A percentile compares a stretch with the other conserved stretches of the same genome.
Conservation (phyloP, 2,888 invertebrate species). For the Agrochola circellaris region DNA sequence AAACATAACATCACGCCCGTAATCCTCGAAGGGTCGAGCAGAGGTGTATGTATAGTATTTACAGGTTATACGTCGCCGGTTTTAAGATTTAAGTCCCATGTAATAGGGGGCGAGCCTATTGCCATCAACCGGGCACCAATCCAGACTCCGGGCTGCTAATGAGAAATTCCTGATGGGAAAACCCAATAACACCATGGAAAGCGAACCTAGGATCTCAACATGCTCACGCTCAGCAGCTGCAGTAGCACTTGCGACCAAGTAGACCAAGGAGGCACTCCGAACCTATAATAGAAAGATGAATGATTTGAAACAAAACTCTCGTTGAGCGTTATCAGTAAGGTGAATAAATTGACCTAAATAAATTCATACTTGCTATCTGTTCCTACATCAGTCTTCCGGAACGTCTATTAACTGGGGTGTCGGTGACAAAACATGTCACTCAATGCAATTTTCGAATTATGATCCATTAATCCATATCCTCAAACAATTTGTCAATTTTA, state of each 20-base stretch:
- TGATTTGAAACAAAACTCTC: slow-evolving; percentile 19
- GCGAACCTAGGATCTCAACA: neutral
- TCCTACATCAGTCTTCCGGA: slow-evolving; percentile 24
- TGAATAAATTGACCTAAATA: slow-evolving; percentile 51
- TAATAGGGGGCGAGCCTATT: neutral
- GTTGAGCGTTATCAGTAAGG: slow-evolving; percentile 44
- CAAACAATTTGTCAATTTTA: slow-evolving; percentile 58
- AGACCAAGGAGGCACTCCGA: neutral
- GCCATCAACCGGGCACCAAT: neutral
- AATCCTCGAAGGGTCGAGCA: neutral
- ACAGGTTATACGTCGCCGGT: neutral
- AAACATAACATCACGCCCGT: neutral
- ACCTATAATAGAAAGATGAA: neutral
- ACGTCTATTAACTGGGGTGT: slow-evolving; percentile 27
- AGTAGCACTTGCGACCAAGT: too few species aligned
- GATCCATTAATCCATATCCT: slow-evolving; percentile 53
- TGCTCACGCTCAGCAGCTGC: neutral
- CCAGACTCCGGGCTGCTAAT: neutral
- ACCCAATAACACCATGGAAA: neutral
- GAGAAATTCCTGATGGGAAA: neutral
- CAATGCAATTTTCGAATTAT: slow-evolving; percentile 52
- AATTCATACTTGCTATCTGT: slow-evolving; percentile 36
- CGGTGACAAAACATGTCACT: slow-evolving; percentile 53
- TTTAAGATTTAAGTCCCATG: neutral
- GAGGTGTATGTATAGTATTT: neutral